Evolutionary conservation across 2,113 vertebrate genomes (phyloP).

Genomic region (Boulengerochromis microlepis): DNA sequence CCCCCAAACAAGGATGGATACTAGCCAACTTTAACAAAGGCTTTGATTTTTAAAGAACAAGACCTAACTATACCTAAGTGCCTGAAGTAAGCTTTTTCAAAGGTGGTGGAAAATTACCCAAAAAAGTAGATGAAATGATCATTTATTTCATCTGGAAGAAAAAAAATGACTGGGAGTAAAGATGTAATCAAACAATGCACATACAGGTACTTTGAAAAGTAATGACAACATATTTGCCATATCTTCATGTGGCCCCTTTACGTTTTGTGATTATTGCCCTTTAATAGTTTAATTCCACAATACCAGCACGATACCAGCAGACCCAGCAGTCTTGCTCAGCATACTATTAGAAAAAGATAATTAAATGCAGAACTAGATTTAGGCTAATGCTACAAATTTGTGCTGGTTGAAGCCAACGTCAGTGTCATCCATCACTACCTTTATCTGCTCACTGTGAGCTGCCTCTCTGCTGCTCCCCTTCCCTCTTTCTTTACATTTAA

Average conservation of each 20-base stretch:
- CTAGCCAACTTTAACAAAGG: background rate
- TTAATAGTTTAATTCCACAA: background rate
- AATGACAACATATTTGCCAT: background rate
- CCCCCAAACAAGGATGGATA: background rate
- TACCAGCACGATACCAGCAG: background rate
- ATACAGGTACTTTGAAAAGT: background rate
- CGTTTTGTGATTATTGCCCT: background rate
- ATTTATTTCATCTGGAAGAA: background rate
- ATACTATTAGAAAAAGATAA: background rate
- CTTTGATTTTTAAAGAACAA: background rate
- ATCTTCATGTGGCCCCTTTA: background rate
- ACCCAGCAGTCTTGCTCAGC: background rate
- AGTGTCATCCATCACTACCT: background rate
- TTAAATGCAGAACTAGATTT: background rate
- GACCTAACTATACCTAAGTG: background rate
- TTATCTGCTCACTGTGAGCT: slow-evolving; percentile 14
- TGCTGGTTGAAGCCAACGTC: background rate
- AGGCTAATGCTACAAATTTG: background rate
- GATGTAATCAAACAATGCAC: background rate
- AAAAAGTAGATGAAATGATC: background rate
- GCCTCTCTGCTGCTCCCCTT: background rate
- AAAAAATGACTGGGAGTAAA: background rate
- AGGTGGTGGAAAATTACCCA: background rate
- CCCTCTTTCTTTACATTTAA: background rate
- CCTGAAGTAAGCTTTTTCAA: background rate